Evolutionary conservation across 2,797 vertebrate species (phyloP).

Genomic region (Holocentrus rufus): DNA sequence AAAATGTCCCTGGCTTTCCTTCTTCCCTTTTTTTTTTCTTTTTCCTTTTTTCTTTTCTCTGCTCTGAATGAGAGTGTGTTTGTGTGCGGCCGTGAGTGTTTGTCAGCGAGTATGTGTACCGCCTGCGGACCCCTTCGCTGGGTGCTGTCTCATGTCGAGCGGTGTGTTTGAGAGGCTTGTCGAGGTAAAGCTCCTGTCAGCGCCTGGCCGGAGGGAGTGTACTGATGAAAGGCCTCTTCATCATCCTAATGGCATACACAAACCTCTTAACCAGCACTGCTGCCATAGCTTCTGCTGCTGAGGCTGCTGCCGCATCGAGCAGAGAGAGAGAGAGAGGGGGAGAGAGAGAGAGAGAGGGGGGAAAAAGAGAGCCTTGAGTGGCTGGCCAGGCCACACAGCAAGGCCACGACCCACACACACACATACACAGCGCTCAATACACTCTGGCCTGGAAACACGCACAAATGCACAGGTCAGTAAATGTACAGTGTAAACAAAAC

Average conservation of each 20-base stretch:
- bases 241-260: slow-evolving; percentile 86
- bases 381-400: slow-evolving; percentile 53
- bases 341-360: slow-evolving; percentile 3
- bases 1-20: slow-evolving; percentile 35
- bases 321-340: slow-evolving; percentile 44
- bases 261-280: slow-evolving; percentile 80
- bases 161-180: slow-evolving; percentile 80
- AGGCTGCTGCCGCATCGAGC: slow-evolving; percentile 42
- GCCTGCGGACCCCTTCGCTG: slow-evolving; percentile 67
- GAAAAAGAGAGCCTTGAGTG: slow-evolving; percentile 26
- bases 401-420: no score
- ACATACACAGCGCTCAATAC: background rate
- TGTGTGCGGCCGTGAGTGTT: slow-evolving; percentile 41
- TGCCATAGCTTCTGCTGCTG: slow-evolving; percentile 71
- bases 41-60: background rate
- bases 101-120: slow-evolving; percentile 59
- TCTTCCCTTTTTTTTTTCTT: slow-evolving; percentile 22
- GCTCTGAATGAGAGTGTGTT: slow-evolving; percentile 29
- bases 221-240: slow-evolving; percentile 86
- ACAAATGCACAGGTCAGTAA: slow-evolving; percentile 53
- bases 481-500: slow-evolving; percentile 60
- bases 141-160: slow-evolving; percentile 77
- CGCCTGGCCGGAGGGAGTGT: slow-evolving; percentile 78
- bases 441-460: background rate
- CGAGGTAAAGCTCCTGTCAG: slow-evolving; percentile 84